Conservation (phyloP, 1,140 invertebrate genomes). For the Leptoteleia sp. region DNA sequence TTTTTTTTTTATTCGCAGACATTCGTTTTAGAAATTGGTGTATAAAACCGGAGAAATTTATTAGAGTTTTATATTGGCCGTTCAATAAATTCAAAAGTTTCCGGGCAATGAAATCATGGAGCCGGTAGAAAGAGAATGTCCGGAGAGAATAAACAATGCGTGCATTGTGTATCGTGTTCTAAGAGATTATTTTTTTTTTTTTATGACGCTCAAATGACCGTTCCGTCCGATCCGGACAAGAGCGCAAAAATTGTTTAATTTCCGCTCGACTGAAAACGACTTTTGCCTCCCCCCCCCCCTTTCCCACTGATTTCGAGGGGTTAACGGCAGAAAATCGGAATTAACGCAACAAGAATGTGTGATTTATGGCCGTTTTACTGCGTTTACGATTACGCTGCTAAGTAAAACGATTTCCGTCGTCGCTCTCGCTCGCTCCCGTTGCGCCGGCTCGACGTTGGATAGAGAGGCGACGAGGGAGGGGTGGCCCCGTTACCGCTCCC, state of each 20-base stretch:
- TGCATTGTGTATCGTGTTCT: background rate
- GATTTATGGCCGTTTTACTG: constrained; percentile 31
- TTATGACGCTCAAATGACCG: background rate
- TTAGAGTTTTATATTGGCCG: constrained; percentile 34
- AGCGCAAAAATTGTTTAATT: constrained; percentile 18
- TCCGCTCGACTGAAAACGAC: constrained; percentile 3
- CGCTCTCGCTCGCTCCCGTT: constrained; percentile 17
- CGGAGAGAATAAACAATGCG: constrained; percentile 13
- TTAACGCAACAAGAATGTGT: constrained; percentile 38
- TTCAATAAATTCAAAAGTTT: constrained; percentile 41
- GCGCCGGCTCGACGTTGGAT: constrained; percentile 30
- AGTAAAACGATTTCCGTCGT: constrained; percentile 40
- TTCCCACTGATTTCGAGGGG: no score
- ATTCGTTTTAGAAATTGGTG: constrained; percentile 29
- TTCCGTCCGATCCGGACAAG: background rate
- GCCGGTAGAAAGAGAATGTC: background rate
- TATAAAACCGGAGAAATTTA: constrained; percentile 33
- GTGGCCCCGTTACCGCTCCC: constrained; percentile 20
- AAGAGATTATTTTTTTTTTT: background rate
- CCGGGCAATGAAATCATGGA: constrained; percentile 26
- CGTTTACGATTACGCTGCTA: constrained; percentile 19
- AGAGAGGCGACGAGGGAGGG: constrained; percentile 10
- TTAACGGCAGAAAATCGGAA: background rate
- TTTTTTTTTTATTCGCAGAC: no score
- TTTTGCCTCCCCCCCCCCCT: no score